Evolutionary conservation across 2,113 vertebrate species (phyloP).

Genomic region (Ellobius talpinus): DNA sequence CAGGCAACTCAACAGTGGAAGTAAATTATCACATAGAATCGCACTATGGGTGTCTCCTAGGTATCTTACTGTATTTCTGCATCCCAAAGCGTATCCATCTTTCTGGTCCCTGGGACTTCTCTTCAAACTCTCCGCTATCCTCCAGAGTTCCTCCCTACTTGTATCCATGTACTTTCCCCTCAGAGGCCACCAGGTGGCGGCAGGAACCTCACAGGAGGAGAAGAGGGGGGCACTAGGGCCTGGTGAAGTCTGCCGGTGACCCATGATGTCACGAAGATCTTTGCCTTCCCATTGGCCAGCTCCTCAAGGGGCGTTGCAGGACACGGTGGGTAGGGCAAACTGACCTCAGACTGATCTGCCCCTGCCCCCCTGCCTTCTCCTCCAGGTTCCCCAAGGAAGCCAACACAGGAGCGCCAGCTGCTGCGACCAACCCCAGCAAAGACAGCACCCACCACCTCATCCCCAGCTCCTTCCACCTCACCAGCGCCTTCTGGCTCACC

Average conservation of each 20-base stretch:
- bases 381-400: conserved; percentile 49
- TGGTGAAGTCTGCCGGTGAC: conserved; percentile 55
- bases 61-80: too few species aligned
- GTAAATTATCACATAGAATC: neutral
- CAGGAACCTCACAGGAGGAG: neutral
- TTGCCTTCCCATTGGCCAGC: neutral
- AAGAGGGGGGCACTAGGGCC: conserved; percentile 8
- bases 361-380: too few species aligned
- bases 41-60: neutral
- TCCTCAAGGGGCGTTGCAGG: neutral
- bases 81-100: neutral
- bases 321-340: neutral
- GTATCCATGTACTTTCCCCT: accelerated
- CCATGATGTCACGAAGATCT: neutral
- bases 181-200: conserved; percentile 68
- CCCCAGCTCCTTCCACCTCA: neutral
- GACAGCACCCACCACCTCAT: neutral
- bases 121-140: accelerated
- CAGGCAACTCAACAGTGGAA: neutral
- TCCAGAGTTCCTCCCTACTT: neutral
- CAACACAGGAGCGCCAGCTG: accelerated
- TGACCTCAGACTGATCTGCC: conserved; percentile 34
- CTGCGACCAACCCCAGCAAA: neutral
- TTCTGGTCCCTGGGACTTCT: neutral
- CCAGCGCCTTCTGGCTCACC: neutral